Conservation (phyloP, 2,888 invertebrate genomes). For the Noctua fimbriata region DNA sequence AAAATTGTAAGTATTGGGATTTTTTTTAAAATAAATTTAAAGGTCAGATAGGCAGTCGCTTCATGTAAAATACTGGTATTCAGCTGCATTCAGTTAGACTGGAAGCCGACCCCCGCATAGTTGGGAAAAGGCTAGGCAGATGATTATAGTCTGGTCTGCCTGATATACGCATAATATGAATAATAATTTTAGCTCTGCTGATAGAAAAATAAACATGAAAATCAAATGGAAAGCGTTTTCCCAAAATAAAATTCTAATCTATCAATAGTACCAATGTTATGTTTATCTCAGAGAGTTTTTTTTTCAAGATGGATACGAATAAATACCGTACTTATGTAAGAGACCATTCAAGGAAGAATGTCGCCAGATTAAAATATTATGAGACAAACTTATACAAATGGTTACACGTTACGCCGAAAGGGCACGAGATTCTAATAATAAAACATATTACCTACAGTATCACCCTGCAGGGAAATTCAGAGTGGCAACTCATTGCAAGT, state of each 20-base stretch:
- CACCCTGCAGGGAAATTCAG: neutral
- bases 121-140: neutral
- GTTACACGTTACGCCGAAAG: conserved; percentile 25
- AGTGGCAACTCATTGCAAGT: neutral
- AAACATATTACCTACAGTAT: neutral
- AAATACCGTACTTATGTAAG: neutral
- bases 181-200: neutral
- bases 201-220: neutral
- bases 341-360: neutral
- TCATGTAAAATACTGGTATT: neutral
- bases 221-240: neutral
- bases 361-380: conserved; percentile 24
- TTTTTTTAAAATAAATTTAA: too few relatives aligned
- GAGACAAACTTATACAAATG: neutral
- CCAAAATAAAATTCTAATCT: neutral
- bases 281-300: neutral
- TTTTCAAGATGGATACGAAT: neutral
- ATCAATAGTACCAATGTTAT: neutral
- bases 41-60: neutral
- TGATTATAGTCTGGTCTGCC: neutral
- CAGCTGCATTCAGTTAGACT: neutral
- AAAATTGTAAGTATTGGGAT: neutral
- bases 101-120: neutral
- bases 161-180: neutral
- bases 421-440: neutral